Percentiles rank a stretch among this genome's conserved stretches.
phyloP scores from a whole-genome alignment of 2,888 invertebrate species.

The Candidula unifasciata region DNA sequence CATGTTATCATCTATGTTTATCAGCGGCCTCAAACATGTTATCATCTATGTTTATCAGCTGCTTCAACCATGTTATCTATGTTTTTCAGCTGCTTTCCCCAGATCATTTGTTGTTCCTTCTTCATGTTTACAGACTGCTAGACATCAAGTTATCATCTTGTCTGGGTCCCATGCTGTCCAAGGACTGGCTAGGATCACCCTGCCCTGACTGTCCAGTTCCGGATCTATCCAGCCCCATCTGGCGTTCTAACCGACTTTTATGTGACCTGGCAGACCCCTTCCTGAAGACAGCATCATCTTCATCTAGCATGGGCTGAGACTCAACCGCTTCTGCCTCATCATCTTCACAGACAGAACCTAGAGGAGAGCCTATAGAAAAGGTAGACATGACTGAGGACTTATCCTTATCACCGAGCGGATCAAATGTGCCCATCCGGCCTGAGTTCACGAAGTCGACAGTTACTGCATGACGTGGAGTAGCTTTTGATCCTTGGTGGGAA shows the following conservation, averaged over 20 bases:
- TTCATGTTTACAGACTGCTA: background rate
- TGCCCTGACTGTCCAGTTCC: background rate
- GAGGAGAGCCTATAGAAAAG: background rate
- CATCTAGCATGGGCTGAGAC: slow-evolving; percentile 25
- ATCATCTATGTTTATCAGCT: too few relatives aligned
- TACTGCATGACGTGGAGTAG: slow-evolving; percentile 35
- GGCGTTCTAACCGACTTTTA: slow-evolving; percentile 39
- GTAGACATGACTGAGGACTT: background rate
- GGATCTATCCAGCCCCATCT: slow-evolving; percentile 39
- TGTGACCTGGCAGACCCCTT: background rate
- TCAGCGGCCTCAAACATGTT: too few relatives aligned
- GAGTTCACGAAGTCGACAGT: slow-evolving; percentile 48
- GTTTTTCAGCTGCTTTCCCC: too few relatives aligned
- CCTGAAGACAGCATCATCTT: background rate
- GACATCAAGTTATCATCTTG: background rate
- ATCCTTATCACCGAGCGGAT: background rate
- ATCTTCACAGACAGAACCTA: slow-evolving; percentile 51
- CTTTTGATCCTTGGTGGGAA: background rate
- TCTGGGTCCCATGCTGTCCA: background rate
- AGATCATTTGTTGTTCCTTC: too few relatives aligned
- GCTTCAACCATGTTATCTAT: too few relatives aligned
- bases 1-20: too few relatives aligned
- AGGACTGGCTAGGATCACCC: background rate
- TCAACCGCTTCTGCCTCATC: slow-evolving; percentile 40
- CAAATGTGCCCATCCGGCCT: background rate